phyloP scores from a whole-genome alignment of 2,888 invertebrate genomes.

The Mythimna pallens region DNA sequence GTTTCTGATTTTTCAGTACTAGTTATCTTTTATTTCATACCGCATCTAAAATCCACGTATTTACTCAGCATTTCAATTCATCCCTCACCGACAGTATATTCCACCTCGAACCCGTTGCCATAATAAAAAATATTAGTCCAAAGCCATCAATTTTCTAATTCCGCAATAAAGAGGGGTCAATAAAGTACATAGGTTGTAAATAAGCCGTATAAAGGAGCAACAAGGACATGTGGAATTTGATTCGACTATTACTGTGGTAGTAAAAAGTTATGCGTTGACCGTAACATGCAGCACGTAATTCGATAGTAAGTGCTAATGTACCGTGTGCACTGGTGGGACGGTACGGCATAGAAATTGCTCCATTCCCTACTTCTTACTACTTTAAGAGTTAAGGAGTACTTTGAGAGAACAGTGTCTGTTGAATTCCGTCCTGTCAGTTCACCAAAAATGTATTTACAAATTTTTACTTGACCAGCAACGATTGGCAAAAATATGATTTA shows the following conservation, averaged over 20 bases:
- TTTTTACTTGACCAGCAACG: too few relatives aligned
- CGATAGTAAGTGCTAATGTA: slow-evolving; percentile 77
- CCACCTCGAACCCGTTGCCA: slow-evolving; percentile 28
- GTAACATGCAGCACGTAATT: slow-evolving; percentile 79
- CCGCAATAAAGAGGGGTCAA: slow-evolving; percentile 53
- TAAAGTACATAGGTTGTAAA: slow-evolving; percentile 64
- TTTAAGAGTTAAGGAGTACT: neutral
- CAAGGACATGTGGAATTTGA: slow-evolving; percentile 75
- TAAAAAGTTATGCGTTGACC: slow-evolving; percentile 81
- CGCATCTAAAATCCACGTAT: neutral
- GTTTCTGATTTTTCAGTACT: too few relatives aligned
- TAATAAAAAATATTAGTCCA: slow-evolving; percentile 49
- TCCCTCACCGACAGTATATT: neutral
- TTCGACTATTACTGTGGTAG: slow-evolving; percentile 74
- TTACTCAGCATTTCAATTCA: slow-evolving; percentile 12
- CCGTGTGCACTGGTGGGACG: slow-evolving; percentile 63
- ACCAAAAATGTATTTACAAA: too few relatives aligned
- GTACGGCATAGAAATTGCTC: slow-evolving; percentile 47
- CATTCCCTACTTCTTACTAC: too few relatives aligned
- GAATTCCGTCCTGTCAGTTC: too few relatives aligned
- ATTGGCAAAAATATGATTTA: too few relatives aligned
- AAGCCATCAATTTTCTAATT: slow-evolving; percentile 62
- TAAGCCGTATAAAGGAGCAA: slow-evolving; percentile 65
- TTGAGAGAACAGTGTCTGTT: neutral
- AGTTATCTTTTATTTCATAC: neutral